Percentiles rank a stretch among this genome's conserved stretches.
Conservation (phyloP, 1,140 invertebrate species). For the Hypsibius dujardini region DNA sequence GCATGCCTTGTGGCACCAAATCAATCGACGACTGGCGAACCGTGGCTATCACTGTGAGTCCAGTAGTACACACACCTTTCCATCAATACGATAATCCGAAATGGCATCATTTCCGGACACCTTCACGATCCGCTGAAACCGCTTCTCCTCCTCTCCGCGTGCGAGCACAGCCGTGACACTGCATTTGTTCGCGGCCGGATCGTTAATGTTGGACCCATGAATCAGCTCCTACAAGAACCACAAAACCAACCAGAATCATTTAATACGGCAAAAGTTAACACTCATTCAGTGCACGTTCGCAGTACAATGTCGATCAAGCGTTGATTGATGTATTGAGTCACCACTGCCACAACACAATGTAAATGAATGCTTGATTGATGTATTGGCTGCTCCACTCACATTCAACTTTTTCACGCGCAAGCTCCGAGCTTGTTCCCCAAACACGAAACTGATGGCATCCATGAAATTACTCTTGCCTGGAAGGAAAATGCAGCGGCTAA, state of each 20-base stretch:
- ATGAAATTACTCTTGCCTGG: constrained; percentile 98
- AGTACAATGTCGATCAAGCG: too few species aligned
- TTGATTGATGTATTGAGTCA: too few species aligned
- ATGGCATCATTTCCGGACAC: constrained; percentile 46
- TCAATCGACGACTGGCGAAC: too few species aligned
- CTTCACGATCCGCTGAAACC: constrained; percentile 74
- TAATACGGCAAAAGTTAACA: too few species aligned
- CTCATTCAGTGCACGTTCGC: too few species aligned
- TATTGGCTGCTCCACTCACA: too few species aligned
- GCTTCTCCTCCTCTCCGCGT: constrained; percentile 60
- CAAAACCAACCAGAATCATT: too few species aligned
- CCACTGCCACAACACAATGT: too few species aligned
- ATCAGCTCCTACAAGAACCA: constrained; percentile 56
- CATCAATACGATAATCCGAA: constrained; percentile 87
- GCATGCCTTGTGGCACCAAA: too few species aligned
- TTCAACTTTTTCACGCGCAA: constrained; percentile 81
- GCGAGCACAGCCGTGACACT: constrained; percentile 77
- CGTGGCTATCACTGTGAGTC: too few species aligned
- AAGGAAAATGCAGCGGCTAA: constrained; percentile 26
- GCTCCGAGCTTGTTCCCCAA: constrained; percentile 90
- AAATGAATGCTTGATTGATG: too few species aligned
- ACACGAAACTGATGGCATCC: constrained; percentile 99
- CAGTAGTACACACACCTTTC: too few species aligned
- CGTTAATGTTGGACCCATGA: constrained; percentile 88
- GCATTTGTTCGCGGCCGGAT: constrained; percentile 39